Base-by-base conservation (phyloP, 2,797 vertebrate genomes). In the Cottoperca gobio region DNA sequence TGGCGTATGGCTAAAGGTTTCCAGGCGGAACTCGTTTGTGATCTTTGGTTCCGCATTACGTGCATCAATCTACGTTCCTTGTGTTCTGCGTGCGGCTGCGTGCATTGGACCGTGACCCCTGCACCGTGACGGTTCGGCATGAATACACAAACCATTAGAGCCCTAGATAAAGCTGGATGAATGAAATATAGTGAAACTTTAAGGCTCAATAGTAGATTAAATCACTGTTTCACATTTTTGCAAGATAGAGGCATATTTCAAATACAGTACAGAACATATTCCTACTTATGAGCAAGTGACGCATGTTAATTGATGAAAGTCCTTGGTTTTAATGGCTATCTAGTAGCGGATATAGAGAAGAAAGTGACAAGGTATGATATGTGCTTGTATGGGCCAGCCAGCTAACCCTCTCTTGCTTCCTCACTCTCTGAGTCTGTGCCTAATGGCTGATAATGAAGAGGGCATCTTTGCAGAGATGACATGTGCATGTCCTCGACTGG, bases 391-490 rank as follows among this genome's bases (percentile, higher is more conserved):
- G 39, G 75, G 80, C 78, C 78, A 86, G 81, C 86, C 82, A 84
- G 60, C 76, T 84, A 82, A 89, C 81, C 82, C 83, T 81, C 45
- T 57, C 57, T 71, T 68, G 46, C 55, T 74, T 83, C 53, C 73
- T 74, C 68, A 76, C 60, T 81, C 70, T 65, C 54, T 63, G 65
- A 82, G 69, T 81, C 79, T 83, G 74, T 89, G 78, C 84, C 88
- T 94, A 91, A 94, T 89, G 85, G 89, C 88, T 87, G 85, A 88
- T 93, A 93, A 93, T 93, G 88, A 94, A 92, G 90, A 90, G 74
- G 82, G 70, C 82, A 90, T 91, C 84, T 89, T 87, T 88, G 82
- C 77, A 79, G 76, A 88, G 79, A 87, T 87, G 89, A 91, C 88
- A 87, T 81, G 83, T 78, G 64, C 84, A 82, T 42, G 78, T 90